A percentile compares a stretch with the other conserved stretches of the same genome.
phyloP scores from a whole-genome alignment of 1,140 invertebrate species.

The Asbolus verrucosus region DNA sequence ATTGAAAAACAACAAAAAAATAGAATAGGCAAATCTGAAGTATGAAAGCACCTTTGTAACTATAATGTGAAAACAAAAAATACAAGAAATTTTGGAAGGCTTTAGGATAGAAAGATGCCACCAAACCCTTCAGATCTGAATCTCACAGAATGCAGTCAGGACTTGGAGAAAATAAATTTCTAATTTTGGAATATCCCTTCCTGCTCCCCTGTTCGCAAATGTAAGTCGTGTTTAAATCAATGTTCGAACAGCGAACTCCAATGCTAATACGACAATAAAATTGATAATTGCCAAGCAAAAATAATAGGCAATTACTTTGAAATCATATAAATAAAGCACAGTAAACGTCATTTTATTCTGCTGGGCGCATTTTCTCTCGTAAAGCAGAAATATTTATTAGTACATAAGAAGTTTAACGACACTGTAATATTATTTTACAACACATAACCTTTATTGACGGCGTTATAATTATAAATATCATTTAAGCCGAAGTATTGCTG shows the following conservation, averaged over 20 bases:
- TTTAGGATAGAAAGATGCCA: too few relatives aligned
- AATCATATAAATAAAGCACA: slow-evolving; percentile 26
- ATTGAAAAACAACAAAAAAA: too few relatives aligned
- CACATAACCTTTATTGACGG: slow-evolving; percentile 29
- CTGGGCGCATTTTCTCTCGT: slow-evolving; percentile 14
- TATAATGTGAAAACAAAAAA: too few relatives aligned
- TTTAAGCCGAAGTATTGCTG: slow-evolving; percentile 1
- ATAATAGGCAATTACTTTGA: slow-evolving; percentile 18
- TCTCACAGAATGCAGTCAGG: too few relatives aligned
- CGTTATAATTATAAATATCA: slow-evolving; percentile 24
- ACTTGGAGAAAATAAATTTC: too few relatives aligned
- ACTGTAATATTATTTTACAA: slow-evolving; percentile 36
- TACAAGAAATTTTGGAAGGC: too few relatives aligned
- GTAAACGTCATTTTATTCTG: slow-evolving; percentile 20
- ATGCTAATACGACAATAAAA: slow-evolving; percentile 3
- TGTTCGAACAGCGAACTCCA: background rate
- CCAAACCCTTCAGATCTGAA: too few relatives aligned
- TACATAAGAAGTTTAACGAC: slow-evolving; percentile 25
- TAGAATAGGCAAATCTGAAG: too few relatives aligned
- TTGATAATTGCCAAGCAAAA: slow-evolving; percentile 13
- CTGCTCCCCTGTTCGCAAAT: too few relatives aligned
- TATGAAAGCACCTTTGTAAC: too few relatives aligned
- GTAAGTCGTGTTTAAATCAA: slow-evolving; percentile 1
- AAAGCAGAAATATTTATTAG: slow-evolving; percentile 33
- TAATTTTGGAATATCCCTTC: too few relatives aligned